A percentile compares a stretch with the other conserved stretches of the same genome.
These are phyloP conservation scores for Cerastoderma edule DNA, from an alignment of 2,888 invertebrate genomes.

Conservation along the genomic window DNA sequence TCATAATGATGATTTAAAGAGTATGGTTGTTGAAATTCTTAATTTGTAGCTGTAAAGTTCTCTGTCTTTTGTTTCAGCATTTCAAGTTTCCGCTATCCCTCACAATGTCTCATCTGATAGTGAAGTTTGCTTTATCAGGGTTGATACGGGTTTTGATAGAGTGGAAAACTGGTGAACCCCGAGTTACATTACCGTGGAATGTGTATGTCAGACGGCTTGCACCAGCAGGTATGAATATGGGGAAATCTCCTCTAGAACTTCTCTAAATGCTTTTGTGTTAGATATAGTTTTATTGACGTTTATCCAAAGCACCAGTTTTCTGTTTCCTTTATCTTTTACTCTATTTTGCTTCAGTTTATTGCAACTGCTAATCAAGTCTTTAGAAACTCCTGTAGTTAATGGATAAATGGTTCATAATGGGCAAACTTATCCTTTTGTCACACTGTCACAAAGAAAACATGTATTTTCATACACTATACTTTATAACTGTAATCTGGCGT, in stretches of 20 bases:
- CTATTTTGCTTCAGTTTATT: too few relatives aligned
- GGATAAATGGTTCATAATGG: too few relatives aligned
- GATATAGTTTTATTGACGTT: neutral
- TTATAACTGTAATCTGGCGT: too few relatives aligned
- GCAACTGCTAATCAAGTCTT: too few relatives aligned
- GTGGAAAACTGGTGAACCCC: conserved; percentile 80
- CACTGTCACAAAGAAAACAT: too few relatives aligned
- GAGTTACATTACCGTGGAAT: conserved; percentile 90
- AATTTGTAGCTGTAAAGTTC: neutral
- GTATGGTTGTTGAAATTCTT: too few relatives aligned
- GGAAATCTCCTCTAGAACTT: neutral
- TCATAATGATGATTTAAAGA: neutral
- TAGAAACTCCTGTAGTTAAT: too few relatives aligned
- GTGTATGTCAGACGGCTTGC: conserved; percentile 92
- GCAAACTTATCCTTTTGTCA: too few relatives aligned
- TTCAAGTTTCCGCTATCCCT: conserved; percentile 95
- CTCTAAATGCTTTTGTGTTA: neutral
- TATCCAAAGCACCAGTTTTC: neutral
- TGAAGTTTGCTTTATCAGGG: conserved; percentile 93
- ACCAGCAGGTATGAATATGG: conserved; percentile 78
- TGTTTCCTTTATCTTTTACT: too few relatives aligned
- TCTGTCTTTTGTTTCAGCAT: conserved; percentile 87
- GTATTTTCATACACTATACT: too few relatives aligned
- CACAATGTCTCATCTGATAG: conserved; percentile 93
- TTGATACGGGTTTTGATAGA: conserved; percentile 87